phyloP scores from a whole-genome alignment of 1,140 invertebrate genomes.

The Mamestra configurata region DNA sequence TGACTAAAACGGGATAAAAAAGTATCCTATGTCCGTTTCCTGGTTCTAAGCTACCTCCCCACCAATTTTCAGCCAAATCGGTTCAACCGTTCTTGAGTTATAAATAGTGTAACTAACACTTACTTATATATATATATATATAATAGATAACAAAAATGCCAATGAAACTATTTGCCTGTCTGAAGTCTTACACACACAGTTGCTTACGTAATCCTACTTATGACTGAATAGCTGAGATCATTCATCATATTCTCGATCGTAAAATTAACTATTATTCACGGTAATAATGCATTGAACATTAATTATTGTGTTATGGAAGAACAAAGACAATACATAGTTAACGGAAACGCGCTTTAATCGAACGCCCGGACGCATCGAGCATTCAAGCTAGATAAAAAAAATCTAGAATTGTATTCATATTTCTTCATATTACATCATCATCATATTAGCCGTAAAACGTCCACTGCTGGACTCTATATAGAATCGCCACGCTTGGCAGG shows the following conservation, averaged over 20 bases:
- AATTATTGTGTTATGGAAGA: neutral
- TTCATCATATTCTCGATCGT: neutral
- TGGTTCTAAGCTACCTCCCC: conserved; percentile 24
- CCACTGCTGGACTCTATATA: no score
- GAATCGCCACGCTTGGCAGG: no score
- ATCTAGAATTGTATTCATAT: no score
- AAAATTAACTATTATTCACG: conserved; percentile 3
- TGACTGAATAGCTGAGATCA: neutral
- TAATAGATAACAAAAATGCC: neutral
- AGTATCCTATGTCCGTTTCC: conserved; percentile 14
- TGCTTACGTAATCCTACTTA: neutral
- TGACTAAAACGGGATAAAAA: no score
- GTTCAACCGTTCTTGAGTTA: conserved; percentile 55
- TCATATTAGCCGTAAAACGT: no score
- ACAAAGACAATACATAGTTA: neutral
- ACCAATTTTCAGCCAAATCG: conserved; percentile 53
- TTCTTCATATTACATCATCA: no score
- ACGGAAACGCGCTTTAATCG: no score
- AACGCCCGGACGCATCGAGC: no score
- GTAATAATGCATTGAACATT: neutral
- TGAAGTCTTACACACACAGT: neutral
- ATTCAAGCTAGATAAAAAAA: no score
- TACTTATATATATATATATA: no score
- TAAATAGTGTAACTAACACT: conserved; percentile 55
- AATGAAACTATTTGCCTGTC: neutral